Percentiles rank a stretch among this genome's conserved stretches.
These are phyloP conservation scores for Drosophila equinoxialis DNA, from an alignment of 1,140 invertebrate species.

Conservation along the genomic window DNA sequence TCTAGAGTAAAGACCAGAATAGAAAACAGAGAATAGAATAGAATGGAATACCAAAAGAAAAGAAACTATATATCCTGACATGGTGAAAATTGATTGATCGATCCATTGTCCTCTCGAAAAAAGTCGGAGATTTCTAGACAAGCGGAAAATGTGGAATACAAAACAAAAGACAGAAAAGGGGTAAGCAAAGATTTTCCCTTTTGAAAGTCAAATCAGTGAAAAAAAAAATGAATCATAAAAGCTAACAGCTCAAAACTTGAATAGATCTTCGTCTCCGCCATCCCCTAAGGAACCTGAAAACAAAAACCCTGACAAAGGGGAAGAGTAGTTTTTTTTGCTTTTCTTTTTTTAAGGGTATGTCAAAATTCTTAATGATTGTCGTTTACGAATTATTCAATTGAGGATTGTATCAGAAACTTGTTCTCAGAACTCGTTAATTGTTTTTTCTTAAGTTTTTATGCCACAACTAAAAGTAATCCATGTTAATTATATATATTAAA, in stretches of 20 bases:
- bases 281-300: background rate
- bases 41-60: background rate
- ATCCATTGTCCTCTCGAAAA: conserved; percentile 2
- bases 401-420: too few species aligned
- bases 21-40: conserved; percentile 6
- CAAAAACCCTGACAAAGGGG: background rate
- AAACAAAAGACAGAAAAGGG: background rate
- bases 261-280: background rate
- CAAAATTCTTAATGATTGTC: too few species aligned
- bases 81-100: conserved; percentile 11
- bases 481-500: conserved; percentile 4
- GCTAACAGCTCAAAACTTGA: conserved; percentile 1
- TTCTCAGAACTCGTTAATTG: too few species aligned
- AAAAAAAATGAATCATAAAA: conserved; percentile 1
- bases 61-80: background rate
- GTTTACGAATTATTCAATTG: too few species aligned
- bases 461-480: too few species aligned
- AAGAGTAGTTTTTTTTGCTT: background rate
- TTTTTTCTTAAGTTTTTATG: too few species aligned
- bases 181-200: background rate
- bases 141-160: conserved; percentile 1
- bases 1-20: background rate
- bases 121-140: background rate
- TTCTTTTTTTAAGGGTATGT: too few species aligned
- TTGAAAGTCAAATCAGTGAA: background rate